A percentile compares a stretch with the other conserved stretches of the same genome.
phyloP scores from a whole-genome alignment of 2,888 invertebrate species.

The Gryllus longicercus region DNA sequence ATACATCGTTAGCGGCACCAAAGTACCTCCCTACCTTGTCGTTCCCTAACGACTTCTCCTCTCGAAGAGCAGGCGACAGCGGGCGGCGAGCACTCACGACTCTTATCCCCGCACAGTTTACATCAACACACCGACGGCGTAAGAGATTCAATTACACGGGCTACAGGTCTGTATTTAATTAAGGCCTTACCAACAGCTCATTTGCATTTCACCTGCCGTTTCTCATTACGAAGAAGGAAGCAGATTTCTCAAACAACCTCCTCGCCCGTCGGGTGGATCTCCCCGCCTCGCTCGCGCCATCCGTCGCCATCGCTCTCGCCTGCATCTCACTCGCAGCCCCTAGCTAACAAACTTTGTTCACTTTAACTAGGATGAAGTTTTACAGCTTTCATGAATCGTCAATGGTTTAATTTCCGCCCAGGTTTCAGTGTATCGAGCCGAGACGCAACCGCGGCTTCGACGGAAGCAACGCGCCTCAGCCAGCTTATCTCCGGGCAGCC shows the following conservation, averaged over 20 bases:
- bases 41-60: no score
- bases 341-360: conserved; percentile 1
- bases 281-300: background rate
- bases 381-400: conserved; percentile 7
- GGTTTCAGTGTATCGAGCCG: background rate
- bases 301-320: background rate
- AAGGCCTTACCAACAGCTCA: conserved; percentile 5
- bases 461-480: background rate
- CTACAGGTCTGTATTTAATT: background rate
- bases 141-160: background rate
- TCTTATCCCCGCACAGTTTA: no score
- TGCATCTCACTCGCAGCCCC: background rate
- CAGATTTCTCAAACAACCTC: background rate
- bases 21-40: no score
- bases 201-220: conserved; percentile 10
- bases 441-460: background rate
- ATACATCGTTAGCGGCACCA: no score
- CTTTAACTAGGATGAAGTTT: background rate
- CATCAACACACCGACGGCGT: no score
- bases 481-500: background rate
- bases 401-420: conserved; percentile 4
- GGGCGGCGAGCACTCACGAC: no score
- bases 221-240: background rate
- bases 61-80: no score
- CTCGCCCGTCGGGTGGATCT: no score